Evolutionary conservation across 53 echinoderm and acorn worm genomes (phyloP), one percentile per base, ranked within the genome.

Genomic region (Astropecten irregularis): DNA sequence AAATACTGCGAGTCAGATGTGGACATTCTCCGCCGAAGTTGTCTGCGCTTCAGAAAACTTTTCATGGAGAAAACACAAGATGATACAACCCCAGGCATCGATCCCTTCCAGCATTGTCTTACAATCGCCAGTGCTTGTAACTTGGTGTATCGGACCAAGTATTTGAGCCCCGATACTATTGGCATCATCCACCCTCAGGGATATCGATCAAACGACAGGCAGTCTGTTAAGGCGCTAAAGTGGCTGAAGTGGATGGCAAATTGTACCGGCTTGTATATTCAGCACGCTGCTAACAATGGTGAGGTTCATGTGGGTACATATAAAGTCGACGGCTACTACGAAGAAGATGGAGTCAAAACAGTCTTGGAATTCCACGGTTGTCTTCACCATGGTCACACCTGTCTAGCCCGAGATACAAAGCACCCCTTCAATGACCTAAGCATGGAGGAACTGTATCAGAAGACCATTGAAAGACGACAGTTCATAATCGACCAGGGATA

Each of bases 211-310:
- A 83, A 83, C 21, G 56, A 81, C 32, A 68, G 27, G 22, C 82
- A 90, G 30, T 91, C 91, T n/a, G 18, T 65, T 9, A 70, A 71
- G 32, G 87, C 85, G 6, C 27, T 90, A 10, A 33, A 72, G 34
- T 90, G 90, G 71, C 48, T 90, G 73, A 73, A 73, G 25, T 73
- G 73, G 73, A 52, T 73, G 73, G 2, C 73, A 7, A 28, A 73
- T 52, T 33, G 27, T 15, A 73, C 31, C 7, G 73, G 73, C 52
- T 44, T 40, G 2, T 42, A 89, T 31, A 88, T 88, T 26, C 69
- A 82, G 20, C 88, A 82, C 63, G 88, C 82, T 6, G 38, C 48
- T 14, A 87, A 87, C 36, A 21, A 79, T 28, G 71, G 82, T 11
- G 70, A 88, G 38, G 40, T 59, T 20, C 21, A 21, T 14, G 49